Base-by-base conservation (phyloP, 2,888 invertebrate genomes). In the Lithophane ornitopus region DNA sequence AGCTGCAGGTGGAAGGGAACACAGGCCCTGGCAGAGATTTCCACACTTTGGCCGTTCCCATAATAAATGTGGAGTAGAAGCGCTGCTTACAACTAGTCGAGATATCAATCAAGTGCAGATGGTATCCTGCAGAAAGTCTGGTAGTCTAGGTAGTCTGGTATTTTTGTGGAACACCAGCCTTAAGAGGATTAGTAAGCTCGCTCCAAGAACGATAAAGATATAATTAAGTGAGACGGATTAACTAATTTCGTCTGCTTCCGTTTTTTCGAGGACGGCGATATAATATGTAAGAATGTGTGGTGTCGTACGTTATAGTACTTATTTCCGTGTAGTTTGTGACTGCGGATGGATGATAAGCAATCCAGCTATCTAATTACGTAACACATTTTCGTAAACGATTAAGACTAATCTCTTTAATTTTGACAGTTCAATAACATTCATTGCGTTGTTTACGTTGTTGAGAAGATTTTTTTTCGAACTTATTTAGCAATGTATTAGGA, bases 161-260 rank as follows among this genome's bases (percentile, higher is more conserved):
- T 66, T 49, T 22, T 49, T 22, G 6, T 49, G 72, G 72, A 73
- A 58, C 3, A 46, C 46, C 12, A 76, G 12, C 70, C 19, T 86
- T 52, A 22, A 34, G 14, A 49, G 85, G 80, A 82, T 85, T 80
- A 77, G 71, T 70, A 71, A 74, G 78, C 68, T 68, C 70, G 70
- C 83, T 71, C 68, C 61, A 49, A 49, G 46, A 73, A 79, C 78
- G 83, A 85, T 87, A 77, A 85, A 83, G 74, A 87, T 85, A 85
- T 87, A 87, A 85, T 87, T 86, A 87, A 87, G 80, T 81, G 77
- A 68, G 87, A 85, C 70, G 58, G 73, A 86, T 85, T 77, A 80
- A 69, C 80, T 74, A 72, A 82, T 86, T 82, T 72, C 52, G 66
- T 70, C 69, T 56, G 61, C 28, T 73, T 68, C 56, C 62, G 52